Base-by-base conservation (phyloP, 2,797 vertebrate genomes). In the Varecia variegata region DNA sequence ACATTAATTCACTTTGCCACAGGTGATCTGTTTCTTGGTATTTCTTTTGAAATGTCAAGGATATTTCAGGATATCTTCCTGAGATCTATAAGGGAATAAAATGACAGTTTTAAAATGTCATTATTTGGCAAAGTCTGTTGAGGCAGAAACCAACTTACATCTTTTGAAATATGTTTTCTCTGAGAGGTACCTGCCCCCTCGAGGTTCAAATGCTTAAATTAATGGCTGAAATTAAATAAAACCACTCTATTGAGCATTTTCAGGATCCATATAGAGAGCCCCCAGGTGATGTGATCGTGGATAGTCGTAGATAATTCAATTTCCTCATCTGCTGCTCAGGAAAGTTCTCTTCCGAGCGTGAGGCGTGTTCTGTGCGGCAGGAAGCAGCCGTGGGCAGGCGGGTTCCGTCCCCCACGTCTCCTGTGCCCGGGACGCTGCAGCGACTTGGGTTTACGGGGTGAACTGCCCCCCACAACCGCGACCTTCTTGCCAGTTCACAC, bases 401-500 rank as follows among this genome's bases (percentile, higher is more conserved):
- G 21, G 7, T 8, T 30, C 67, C 43, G n/a, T 32, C 20, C n/a
- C 25, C 13, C 4, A 7, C 2, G 2, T 45, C 18, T 13, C 60
- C 18, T 2, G 3, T 20, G 35, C 32, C 56, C 25, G 35, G 23
- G 20, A 17, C 13, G 5, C 7, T 8, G 32, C 3, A 8, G 67
- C 17, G 38, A 4, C 9, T 65, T 3, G 15, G 21, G 4, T 50
- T 30, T 27, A 3, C 5, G 20, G 30, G n/a, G 8, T 2, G 14
- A 38, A 9, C 8, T 0, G 7, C 3, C 4, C 4, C 40, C 12
- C 47, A n/a, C n/a, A n/a, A n/a, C n/a, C n/a, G n/a, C 0, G 2
- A 0, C 13, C 5, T 43, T 32, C 27, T 47, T 54, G 35, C 30
- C 7, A 7, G 67, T 43, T 43, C 27, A 7, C 3, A 0, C n/a